Evolutionary conservation across 1,140 invertebrate genomes (phyloP), one percentile per base, ranked within the genome.

Genomic region (Nautilus pompilius): DNA sequence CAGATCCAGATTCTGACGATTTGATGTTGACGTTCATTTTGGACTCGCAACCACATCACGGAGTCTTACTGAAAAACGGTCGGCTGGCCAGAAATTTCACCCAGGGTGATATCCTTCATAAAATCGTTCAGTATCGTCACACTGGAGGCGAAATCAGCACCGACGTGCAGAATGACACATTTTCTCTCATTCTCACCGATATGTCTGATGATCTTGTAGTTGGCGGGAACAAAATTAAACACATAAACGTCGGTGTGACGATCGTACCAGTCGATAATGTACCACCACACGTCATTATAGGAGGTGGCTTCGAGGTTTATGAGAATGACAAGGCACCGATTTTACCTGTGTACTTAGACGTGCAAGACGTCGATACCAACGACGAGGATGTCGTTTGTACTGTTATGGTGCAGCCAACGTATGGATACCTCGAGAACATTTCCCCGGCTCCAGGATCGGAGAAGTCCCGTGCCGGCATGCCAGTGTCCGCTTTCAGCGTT

Each of bases 391-490:
- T 84, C 17, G 66, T 75, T n/a, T 83, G 83, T 59, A 74, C 79
- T 33, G 69, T 85, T 33, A 67, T 74, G 6, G 63, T 65, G 2
- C 81, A 79, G 51, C 83, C 84, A 15, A 68, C 57, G 10, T 65
- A 76, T 65, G 84, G 84, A 6, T 84, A 80, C 61, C 33, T 84
- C 20, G 79, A 82, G 63, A 84, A 82, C 62, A 68, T 69, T n/a
- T 69, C 77, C 2, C 76, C 80, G 22, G 70, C 67, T 5, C 72
- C 74, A 0, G 82, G 82, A 4, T 82, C 80, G 2, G 79, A 82
- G 60, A 74, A 70, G 53, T 72, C 75, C 0, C 64, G 77, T 61
- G 64, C 60, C 29, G 82, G 82, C 3, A 72, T 79, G 6, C 78
- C 81, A 22, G 67, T 82, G 22, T 78, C 78, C 17, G 74, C 80